phyloP scores from a whole-genome alignment of 2,113 vertebrate species.

The Ammodytes marinus region DNA sequence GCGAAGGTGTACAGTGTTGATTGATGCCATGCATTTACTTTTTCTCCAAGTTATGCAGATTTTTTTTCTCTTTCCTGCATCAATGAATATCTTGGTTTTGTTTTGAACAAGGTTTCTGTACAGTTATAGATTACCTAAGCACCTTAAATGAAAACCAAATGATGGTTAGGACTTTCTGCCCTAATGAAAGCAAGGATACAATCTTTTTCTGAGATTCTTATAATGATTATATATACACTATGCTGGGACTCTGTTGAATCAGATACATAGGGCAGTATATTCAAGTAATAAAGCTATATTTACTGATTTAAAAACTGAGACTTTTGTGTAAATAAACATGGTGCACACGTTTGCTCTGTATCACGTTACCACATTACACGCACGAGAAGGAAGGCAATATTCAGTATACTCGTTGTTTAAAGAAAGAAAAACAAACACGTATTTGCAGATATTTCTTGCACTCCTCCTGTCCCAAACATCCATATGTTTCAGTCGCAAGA shows the following conservation, averaged over 20 bases:
- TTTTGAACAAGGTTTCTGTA: conserved; percentile 45
- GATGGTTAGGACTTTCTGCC: conserved; percentile 3
- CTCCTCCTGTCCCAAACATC: conserved; percentile 19
- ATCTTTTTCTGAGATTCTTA: conserved; percentile 5
- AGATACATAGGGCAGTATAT: conserved; percentile 2
- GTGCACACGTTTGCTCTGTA: conserved; percentile 4
- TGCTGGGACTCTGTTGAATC: conserved; percentile 6
- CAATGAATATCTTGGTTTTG: conserved; percentile 5
- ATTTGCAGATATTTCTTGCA: neutral
- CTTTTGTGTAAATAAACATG: conserved; percentile 55
- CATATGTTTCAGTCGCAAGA: conserved; percentile 61
- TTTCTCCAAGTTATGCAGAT: neutral
- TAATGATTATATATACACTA: conserved; percentile 22
- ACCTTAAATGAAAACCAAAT: conserved; percentile 77
- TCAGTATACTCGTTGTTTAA: neutral
- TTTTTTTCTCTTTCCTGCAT: conserved; percentile 2
- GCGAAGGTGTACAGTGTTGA: conserved; percentile 62
- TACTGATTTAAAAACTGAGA: neutral
- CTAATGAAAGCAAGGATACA: conserved; percentile 10
- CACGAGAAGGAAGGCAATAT: conserved; percentile 10
- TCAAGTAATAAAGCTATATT: conserved; percentile 10
- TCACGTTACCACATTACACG: neutral
- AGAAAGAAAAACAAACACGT: neutral
- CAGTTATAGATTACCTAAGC: conserved; percentile 58
- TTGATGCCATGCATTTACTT: conserved; percentile 19